phyloP scores from a whole-genome alignment of 1,140 invertebrate species.

The Drosophila equinoxialis region DNA sequence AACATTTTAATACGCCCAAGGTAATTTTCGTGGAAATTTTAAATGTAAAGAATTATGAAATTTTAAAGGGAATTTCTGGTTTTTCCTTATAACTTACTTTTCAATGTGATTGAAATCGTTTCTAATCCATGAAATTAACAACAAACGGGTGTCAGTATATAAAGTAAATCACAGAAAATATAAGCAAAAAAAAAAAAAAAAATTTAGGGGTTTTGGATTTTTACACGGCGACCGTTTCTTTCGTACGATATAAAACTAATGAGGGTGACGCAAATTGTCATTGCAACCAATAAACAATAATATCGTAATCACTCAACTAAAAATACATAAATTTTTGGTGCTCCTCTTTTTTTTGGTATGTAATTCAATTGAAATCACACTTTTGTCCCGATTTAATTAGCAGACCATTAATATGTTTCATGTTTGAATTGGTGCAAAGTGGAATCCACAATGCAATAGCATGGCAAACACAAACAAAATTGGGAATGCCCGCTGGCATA shows the following conservation, averaged over 20 bases:
- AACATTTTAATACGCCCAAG: background rate
- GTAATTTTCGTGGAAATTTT: background rate
- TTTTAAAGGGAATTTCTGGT: background rate
- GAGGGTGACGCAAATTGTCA: background rate
- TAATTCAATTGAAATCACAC: background rate
- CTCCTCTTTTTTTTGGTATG: background rate
- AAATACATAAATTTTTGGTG: background rate
- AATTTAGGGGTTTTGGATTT: too few species aligned
- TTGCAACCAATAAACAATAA: background rate
- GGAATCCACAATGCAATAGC: constrained; percentile 4
- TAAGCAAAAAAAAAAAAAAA: too few species aligned
- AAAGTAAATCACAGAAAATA: too few species aligned
- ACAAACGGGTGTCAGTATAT: too few species aligned
- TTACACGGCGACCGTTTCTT: too few species aligned
- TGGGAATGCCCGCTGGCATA: constrained; percentile 25
- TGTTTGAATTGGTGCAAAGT: background rate
- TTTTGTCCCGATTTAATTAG: background rate
- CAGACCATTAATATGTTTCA: constrained; percentile 7
- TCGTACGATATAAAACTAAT: too few species aligned
- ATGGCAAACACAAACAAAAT: constrained; percentile 28
- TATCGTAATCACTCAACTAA: background rate
- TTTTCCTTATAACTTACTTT: too few species aligned
- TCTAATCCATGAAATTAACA: too few species aligned
- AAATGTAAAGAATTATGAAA: background rate
- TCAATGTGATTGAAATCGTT: too few species aligned